phyloP scores from a whole-genome alignment of 2,113 vertebrate genomes.

The Heloderma charlesbogerti region DNA sequence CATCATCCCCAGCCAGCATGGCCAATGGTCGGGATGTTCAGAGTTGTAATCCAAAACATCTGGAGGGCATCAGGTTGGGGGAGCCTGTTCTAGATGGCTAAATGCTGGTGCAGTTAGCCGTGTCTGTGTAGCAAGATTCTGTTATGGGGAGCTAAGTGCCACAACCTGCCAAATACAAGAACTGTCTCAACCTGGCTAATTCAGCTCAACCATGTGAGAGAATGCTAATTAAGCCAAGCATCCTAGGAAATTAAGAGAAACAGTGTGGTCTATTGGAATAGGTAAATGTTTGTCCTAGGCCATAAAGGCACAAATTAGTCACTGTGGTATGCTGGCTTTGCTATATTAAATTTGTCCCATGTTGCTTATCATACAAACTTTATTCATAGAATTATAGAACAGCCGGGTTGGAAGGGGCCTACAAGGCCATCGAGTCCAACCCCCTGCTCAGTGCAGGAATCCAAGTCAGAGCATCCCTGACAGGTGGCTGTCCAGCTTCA shows the following conservation, averaged over 20 bases:
- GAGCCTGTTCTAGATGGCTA: background rate
- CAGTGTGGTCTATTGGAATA: background rate
- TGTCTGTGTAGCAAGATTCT: background rate
- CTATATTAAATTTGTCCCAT: background rate
- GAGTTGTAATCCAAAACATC: background rate
- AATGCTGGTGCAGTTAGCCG: background rate
- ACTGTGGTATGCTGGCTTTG: background rate
- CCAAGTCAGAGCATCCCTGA: too few relatives aligned
- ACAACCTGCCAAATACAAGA: background rate
- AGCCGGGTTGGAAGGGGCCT: too few relatives aligned
- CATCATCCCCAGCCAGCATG: too few relatives aligned
- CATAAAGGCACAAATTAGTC: background rate
- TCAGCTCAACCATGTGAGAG: background rate
- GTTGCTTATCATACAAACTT: background rate
- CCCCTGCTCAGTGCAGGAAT: too few relatives aligned
- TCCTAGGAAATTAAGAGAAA: background rate
- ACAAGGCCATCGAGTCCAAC: too few relatives aligned
- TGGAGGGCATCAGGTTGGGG: background rate
- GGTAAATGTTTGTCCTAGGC: background rate
- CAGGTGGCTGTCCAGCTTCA: too few relatives aligned
- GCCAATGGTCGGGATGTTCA: too few relatives aligned
- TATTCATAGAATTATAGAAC: too few relatives aligned
- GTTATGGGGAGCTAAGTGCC: too few relatives aligned
- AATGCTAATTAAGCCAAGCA: background rate
- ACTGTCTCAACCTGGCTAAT: background rate